Evolutionary conservation across 2,888 invertebrate species (phyloP), one percentile per base, ranked within the genome.

Genomic region (Maniola hyperantus): DNA sequence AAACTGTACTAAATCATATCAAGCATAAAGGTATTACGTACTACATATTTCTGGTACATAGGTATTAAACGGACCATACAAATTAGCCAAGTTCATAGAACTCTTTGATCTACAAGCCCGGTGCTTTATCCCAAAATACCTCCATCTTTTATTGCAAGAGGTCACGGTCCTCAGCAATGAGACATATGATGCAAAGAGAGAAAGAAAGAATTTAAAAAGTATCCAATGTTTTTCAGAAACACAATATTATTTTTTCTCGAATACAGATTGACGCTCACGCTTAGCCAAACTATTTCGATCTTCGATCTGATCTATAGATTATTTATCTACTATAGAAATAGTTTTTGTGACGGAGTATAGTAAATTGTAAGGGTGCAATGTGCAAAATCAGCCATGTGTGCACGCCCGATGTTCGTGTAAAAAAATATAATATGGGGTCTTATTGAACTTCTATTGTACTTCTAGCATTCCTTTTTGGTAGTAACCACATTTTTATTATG

Each of bases 341-440:
- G 57, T 57, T 57, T 57, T 57, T 55, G 36, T 42, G 18, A 39
- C 10, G 13, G 13, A 50, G 15, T 48, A 51, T 51, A 60, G 7
- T 51, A 26, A 7, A 53, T 53, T 42, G 36, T 51, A 20, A 62
- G 62, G 60, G 50, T n/a, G 51, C 39, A 62, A 36, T 42, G 53
- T 62, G 62, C 36, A 53, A 48, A 34, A 62, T 11, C 60, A 18
- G 53, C 36, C 62, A 53, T 42, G 26, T 62, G 62, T 50, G 60
- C 33, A 34, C 20, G 50, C 51, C 53, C 53, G 20, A 62, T 51
- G 62, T 62, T 42, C n/a, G 15, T 42, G 36, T 13, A 62, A 62
- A 62, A 62, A 62, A n/a, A n/a, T n/a, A 62, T 62, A 26, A 11
- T 34, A 26, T 42, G 54, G 55, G 42, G 11, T 39, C 57, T 42